These are phyloP conservation scores for Saxidomus purpurata DNA, from an alignment of 1,140 invertebrate species.

Conservation along the genomic window DNA sequence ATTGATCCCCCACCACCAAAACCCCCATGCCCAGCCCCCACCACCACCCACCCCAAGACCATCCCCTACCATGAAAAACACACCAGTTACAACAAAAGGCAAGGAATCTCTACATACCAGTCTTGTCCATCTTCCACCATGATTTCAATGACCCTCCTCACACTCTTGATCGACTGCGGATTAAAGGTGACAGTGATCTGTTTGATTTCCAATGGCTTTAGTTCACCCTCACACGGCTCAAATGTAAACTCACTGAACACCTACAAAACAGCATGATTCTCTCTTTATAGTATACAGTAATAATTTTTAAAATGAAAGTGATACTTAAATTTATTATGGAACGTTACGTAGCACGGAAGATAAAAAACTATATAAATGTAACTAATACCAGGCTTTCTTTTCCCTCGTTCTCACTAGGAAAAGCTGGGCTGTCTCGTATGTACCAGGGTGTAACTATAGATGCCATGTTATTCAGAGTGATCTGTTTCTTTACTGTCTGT, in stretches of 20 bases:
- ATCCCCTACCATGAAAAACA: too few species aligned
- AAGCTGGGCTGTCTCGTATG: slow-evolving; percentile 60
- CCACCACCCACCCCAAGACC: too few species aligned
- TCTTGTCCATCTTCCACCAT: slow-evolving; percentile 76
- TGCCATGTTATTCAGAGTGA: slow-evolving; percentile 80
- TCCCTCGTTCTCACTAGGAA: background rate
- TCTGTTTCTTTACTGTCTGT: slow-evolving; percentile 65
- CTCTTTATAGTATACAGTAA: too few species aligned
- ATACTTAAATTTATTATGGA: too few species aligned
- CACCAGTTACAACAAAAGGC: too few species aligned
- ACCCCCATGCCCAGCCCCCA: too few species aligned
- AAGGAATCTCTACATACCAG: slow-evolving; percentile 78
- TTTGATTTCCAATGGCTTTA: slow-evolving; percentile 79
- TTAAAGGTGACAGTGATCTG: slow-evolving; percentile 75
- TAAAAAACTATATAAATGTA: too few species aligned
- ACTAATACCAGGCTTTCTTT: too few species aligned
- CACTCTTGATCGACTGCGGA: slow-evolving; percentile 71
- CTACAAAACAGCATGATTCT: slow-evolving; percentile 27
- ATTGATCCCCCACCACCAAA: too few species aligned
- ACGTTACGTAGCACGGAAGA: too few species aligned
- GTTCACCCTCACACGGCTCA: slow-evolving; percentile 73
- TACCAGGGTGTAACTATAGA: slow-evolving; percentile 75
- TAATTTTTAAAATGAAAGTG: too few species aligned
- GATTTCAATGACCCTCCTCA: slow-evolving; percentile 78
- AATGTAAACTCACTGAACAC: slow-evolving; percentile 73